These are phyloP conservation scores for Sphyrna mokarran DNA, from an alignment of 2,113 vertebrate species.

Conservation along the genomic window DNA sequence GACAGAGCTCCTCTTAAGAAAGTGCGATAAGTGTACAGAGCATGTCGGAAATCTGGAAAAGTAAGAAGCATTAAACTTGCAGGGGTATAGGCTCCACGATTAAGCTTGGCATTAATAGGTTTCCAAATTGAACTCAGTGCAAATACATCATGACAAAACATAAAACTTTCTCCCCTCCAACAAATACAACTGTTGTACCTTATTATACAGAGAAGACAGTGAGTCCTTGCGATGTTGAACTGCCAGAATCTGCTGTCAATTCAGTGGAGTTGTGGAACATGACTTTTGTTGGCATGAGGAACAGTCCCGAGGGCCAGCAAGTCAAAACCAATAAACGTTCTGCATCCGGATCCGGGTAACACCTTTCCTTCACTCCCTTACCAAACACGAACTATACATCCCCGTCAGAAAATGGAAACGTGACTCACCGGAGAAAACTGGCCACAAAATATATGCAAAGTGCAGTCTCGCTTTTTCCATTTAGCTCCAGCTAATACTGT, in stretches of 20 bases:
- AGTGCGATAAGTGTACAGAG: not conserved
- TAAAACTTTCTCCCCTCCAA: not conserved
- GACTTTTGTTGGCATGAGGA: not conserved
- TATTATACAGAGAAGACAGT: not conserved
- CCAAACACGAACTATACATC: not conserved
- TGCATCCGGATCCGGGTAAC: conserved; percentile 32
- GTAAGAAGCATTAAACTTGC: not conserved
- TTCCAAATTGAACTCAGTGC: not conserved
- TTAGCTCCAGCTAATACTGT: not conserved
- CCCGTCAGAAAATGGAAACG: not conserved
- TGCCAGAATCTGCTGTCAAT: not conserved
- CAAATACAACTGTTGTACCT: not conserved
- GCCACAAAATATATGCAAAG: not conserved
- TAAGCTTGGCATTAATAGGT: not conserved
- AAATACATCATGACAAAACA: not conserved
- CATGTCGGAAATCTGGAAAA: not conserved
- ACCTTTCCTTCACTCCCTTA: not conserved
- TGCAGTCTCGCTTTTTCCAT: not conserved
- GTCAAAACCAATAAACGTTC: not conserved
- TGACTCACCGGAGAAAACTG: not conserved
- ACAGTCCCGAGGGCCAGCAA: not conserved
- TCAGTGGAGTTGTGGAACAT: not conserved
- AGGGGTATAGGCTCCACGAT: not conserved
- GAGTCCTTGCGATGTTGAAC: not conserved
- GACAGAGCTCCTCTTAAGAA: not conserved